These are phyloP conservation scores for Stegophylla sp. DNA, from an alignment of 2,888 invertebrate genomes.

Conservation along the genomic window DNA sequence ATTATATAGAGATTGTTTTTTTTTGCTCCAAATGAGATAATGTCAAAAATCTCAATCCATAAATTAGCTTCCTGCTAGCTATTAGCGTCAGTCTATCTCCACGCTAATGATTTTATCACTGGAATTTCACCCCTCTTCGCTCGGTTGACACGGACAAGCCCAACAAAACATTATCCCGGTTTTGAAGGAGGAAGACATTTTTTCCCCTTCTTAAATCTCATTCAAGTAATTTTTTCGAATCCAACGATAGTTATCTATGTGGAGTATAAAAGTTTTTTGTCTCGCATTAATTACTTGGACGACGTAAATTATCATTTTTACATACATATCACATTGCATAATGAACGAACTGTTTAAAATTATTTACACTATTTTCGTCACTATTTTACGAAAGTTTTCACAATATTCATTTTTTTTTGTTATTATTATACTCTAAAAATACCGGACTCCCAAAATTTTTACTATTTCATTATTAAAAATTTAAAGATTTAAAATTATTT, in stretches of 20 bases:
- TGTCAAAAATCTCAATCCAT: conserved; percentile 43
- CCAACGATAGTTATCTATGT: background rate
- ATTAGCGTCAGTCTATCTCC: conserved; percentile 50
- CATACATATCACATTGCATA: background rate
- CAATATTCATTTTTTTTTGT: too few species aligned
- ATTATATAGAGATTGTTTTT: conserved; percentile 16
- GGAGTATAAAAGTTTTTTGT: conserved; percentile 9
- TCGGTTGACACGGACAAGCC: conserved; percentile 32
- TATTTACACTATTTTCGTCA: too few species aligned
- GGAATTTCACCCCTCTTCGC: conserved; percentile 15
- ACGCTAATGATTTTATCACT: conserved; percentile 56
- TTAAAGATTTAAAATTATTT: too few species aligned
- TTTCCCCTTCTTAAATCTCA: conserved; percentile 36
- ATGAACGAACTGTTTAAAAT: background rate
- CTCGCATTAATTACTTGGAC: conserved; percentile 25
- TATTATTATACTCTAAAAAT: too few species aligned
- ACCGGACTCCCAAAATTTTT: too few species aligned
- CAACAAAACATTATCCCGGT: conserved; percentile 38
- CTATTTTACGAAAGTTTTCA: too few species aligned
- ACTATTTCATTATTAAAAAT: too few species aligned
- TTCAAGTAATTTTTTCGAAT: conserved; percentile 25
- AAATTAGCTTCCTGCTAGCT: conserved; percentile 32
- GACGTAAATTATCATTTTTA: background rate
- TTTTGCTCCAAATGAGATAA: conserved; percentile 34
- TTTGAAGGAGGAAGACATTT: conserved; percentile 39